Base-by-base conservation (phyloP, 2,113 vertebrate genomes). In the Catharus bicknelli region DNA sequence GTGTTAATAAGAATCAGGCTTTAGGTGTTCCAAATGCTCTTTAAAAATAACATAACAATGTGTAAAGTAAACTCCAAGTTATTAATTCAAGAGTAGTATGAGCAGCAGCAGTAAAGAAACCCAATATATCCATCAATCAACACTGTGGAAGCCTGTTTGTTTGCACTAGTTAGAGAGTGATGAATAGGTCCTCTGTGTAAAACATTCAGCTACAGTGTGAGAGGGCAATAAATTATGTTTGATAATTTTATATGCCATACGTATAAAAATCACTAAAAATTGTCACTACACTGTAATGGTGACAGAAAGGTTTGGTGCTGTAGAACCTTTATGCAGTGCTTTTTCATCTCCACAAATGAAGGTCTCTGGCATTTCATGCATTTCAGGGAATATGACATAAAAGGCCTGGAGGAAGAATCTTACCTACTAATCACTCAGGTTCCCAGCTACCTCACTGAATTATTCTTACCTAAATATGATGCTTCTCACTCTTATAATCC, bases 181-280 rank as follows among this genome's bases (percentile, higher is more conserved):
- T 96, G 95, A 97, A 97, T 97, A 92, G 92, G 68, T 89, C 91
- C 69, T 96, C 92, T 96, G 96, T 96, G 90, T 87, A 94, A 95
- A 95, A 95, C 93, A 93, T 94, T 93, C 95, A 86, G 90, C 95
- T 93, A 81, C 66, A 85, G 78, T 84, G 90, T 79, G 88, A 96
- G 80, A 95, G 63, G 70, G 87, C 63, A 93, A 91, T 96, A 94
- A 97, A 96, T 96, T 95, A 94, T 81, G 77, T 97, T 94, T 94
- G 90, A 93, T 97, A 96, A 96, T 96, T 95, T 95, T 94, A 90
- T 93, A 87, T 67, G 54, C 93, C 51, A 36, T 83, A 92, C 36
- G 14, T 68, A 92, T 70, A 95, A 91, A 94, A 95, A 93, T 90
- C 47, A 51, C 82, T 88, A 86, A 91, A 96, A 95, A 91, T 88